These are phyloP conservation scores for Andrena chrysosceles DNA, from an alignment of 2,888 invertebrate species.

Conservation along the genomic window DNA sequence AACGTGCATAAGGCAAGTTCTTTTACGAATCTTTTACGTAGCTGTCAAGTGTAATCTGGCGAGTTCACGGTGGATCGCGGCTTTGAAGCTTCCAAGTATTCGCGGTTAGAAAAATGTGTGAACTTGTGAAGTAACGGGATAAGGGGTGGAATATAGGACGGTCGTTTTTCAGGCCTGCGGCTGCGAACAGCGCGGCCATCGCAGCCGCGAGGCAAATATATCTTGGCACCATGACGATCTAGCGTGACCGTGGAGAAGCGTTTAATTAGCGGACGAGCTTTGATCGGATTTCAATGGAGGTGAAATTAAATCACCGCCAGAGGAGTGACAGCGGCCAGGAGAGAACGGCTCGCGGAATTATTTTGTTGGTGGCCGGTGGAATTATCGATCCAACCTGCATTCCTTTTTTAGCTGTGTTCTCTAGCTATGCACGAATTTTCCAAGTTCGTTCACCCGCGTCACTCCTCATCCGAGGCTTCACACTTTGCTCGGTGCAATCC, in stretches of 20 bases:
- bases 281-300: conserved; percentile 65
- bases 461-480: not conserved
- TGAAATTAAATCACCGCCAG: conserved; percentile 67
- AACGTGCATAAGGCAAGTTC: not conserved
- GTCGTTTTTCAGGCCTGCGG: conserved; percentile 25
- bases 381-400: conserved; percentile 46
- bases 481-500: not conserved
- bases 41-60: too few species aligned
- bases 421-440: conserved; percentile 18
- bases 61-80: too few species aligned
- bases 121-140: not conserved
- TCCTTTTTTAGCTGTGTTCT: conserved; percentile 21
- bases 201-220: conserved; percentile 50
- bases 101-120: not conserved
- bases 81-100: too few species aligned
- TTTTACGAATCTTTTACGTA: not conserved
- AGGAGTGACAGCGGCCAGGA: conserved; percentile 42
- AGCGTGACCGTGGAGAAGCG: conserved; percentile 42
- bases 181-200: conserved; percentile 4
- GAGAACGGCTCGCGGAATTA: conserved; percentile 44
- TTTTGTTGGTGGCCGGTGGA: conserved; percentile 54
- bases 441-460: not conserved
- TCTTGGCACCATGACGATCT: conserved; percentile 44
- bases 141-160: not conserved
- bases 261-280: conserved; percentile 68